Evolutionary conservation across 2,888 invertebrate genomes (phyloP), one percentile per base, ranked within the genome.

Genomic region (Ochropleura plecta): DNA sequence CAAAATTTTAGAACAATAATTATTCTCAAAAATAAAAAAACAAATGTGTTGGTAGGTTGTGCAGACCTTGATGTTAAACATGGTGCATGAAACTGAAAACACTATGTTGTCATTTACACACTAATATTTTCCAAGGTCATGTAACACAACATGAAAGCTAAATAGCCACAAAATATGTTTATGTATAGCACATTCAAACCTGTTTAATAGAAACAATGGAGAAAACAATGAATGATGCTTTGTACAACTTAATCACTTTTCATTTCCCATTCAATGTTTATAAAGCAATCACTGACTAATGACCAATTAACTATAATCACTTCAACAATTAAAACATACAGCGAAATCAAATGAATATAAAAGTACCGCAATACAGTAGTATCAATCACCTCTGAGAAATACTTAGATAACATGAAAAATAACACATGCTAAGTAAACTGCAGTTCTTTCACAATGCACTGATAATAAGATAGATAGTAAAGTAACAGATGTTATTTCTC

Each of bases 391-490:
- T 79, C 81, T 78, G 78, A 75, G 46, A 12, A 55, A 75, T 68
- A 44, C 51, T 6, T 7, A 84, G 84, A 84, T 82, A 83, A 78
- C 46, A 70, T 48, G 30, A 49, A 42, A 74, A 82, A 68, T 57
- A 60, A 60, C 53, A 70, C 55, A 49, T 69, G 46, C 64, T 82
- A 70, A 59, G 70, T 83, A 73, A 80, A 79, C 76, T 82, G 71
- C 63, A 72, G 49, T 62, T 79, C 53, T 82, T 80, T 68, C 86
- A 75, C 76, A 86, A 86, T 76, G n/a, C 63, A 65, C 59, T 77
- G 87, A 86, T 86, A 86, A 66, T 70, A 72, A 48, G 53, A 79
- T 48, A 76, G 71, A 70, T 79, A 83, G 76, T 73, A 78, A 64
- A 66, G 77, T 79, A 78, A 77, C 71, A 82, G 69, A 76, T 76